These are phyloP conservation scores for Melanotaenia parkinsoni DNA, from an alignment of 2,797 vertebrate species.

Conservation along the genomic window DNA sequence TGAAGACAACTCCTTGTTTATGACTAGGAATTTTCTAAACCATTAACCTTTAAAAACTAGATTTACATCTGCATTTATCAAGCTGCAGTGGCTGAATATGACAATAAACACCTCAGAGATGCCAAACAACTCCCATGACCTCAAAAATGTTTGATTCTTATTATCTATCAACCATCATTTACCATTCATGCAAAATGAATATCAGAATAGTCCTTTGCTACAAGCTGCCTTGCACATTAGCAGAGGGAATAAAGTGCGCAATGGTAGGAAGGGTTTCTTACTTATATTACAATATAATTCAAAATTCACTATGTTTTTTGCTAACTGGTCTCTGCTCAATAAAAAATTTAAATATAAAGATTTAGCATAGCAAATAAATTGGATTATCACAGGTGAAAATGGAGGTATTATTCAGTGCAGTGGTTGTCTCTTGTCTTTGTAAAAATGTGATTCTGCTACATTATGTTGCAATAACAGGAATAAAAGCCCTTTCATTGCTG, in stretches of 20 bases:
- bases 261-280: constrained; percentile 17
- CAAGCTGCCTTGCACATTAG: constrained; percentile 27
- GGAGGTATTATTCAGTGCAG: constrained; percentile 51
- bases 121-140: constrained; percentile 69
- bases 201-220: constrained; percentile 28
- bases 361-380: constrained; percentile 54
- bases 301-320: constrained; percentile 45
- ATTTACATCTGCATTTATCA: constrained; percentile 75
- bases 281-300: constrained; percentile 39
- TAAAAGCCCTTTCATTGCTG: constrained; percentile 52
- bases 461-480: constrained; percentile 59
- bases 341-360: constrained; percentile 53
- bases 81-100: constrained; percentile 59
- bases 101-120: constrained; percentile 73
- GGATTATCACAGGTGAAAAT: constrained; percentile 53
- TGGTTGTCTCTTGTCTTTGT: constrained; percentile 49
- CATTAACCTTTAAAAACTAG: constrained; percentile 79
- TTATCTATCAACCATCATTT: constrained; percentile 70
- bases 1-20: constrained; percentile 56
- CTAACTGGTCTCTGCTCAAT: constrained; percentile 46
- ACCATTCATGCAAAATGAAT: constrained; percentile 56
- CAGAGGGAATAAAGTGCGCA: constrained; percentile 33
- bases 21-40: constrained; percentile 69
- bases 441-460: constrained; percentile 48
- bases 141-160: constrained; percentile 61